Conservation (phyloP, 2,113 vertebrate species). For the Melanerpes formicivorus region DNA sequence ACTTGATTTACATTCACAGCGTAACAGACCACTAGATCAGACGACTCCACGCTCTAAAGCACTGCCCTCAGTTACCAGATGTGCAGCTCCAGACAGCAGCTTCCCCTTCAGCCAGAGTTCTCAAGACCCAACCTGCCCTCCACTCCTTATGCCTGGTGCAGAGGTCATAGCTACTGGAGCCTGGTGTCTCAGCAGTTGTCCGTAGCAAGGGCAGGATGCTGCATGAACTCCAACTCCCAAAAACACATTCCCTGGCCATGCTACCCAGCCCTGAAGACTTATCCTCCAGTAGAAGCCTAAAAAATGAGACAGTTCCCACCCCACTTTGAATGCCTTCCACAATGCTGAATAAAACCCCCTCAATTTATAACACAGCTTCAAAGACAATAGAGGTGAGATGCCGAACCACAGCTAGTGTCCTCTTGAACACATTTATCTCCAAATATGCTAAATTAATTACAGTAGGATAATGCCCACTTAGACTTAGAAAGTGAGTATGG, state of each 20-base stretch:
- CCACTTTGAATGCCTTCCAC: background rate
- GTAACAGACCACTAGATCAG: background rate
- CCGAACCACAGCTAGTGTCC: background rate
- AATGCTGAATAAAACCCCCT: background rate
- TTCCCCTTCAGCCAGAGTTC: background rate
- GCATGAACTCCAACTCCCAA: background rate
- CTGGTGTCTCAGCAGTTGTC: background rate
- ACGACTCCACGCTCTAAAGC: background rate
- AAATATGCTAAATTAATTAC: background rate
- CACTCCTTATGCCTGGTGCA: background rate
- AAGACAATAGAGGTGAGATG: background rate
- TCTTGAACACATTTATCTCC: background rate
- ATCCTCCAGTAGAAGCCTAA: rapidly evolving
- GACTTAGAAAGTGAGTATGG: background rate
- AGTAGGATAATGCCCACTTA: background rate
- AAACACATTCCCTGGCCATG: background rate
- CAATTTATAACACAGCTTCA: background rate
- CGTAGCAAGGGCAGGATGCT: background rate
- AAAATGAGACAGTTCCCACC: background rate
- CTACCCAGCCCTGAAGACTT: background rate
- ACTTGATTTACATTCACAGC: background rate
- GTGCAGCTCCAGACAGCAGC: background rate
- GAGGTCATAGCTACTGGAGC: background rate
- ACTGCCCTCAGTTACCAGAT: background rate
- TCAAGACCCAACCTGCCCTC: background rate